phyloP scores from a whole-genome alignment of 2,888 invertebrate species.

The Dorcus parallelipipedus region DNA sequence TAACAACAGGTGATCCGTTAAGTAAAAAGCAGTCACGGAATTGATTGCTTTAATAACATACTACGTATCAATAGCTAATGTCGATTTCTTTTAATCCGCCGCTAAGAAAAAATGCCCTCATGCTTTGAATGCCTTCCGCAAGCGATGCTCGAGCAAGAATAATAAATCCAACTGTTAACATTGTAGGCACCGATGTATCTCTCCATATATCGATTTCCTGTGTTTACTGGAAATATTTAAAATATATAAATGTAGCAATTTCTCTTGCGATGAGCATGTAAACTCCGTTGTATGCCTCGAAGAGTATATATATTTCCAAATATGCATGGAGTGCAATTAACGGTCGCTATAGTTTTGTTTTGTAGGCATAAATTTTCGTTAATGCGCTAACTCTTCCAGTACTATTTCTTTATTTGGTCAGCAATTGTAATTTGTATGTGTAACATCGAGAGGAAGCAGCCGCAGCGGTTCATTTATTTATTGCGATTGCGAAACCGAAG shows the following conservation, averaged over 20 bases:
- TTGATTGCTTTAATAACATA: too few species aligned
- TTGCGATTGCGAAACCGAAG: constrained; percentile 40
- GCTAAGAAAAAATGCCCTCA: too few species aligned
- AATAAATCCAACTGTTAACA: too few species aligned
- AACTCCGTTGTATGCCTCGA: neutral
- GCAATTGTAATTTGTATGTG: constrained; percentile 44
- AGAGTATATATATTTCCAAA: neutral
- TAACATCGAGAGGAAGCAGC: constrained; percentile 33
- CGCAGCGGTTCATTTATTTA: constrained; percentile 41
- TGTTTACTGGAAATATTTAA: too few species aligned
- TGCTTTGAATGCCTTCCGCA: too few species aligned
- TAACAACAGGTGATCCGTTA: too few species aligned
- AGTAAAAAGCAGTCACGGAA: too few species aligned
- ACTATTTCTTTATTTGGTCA: constrained; percentile 35
- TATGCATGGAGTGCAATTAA: neutral
- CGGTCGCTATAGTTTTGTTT: neutral
- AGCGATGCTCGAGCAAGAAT: too few species aligned
- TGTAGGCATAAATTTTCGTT: neutral
- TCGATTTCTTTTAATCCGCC: too few species aligned
- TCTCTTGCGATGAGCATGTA: neutral
- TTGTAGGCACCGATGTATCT: too few species aligned
- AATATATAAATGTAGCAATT: neutral
- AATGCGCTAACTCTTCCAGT: neutral
- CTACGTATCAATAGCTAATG: too few species aligned
- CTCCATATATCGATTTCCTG: too few species aligned